Evolutionary conservation across 1,140 invertebrate genomes (phyloP).

Genomic region (Penaeus vannamei): DNA sequence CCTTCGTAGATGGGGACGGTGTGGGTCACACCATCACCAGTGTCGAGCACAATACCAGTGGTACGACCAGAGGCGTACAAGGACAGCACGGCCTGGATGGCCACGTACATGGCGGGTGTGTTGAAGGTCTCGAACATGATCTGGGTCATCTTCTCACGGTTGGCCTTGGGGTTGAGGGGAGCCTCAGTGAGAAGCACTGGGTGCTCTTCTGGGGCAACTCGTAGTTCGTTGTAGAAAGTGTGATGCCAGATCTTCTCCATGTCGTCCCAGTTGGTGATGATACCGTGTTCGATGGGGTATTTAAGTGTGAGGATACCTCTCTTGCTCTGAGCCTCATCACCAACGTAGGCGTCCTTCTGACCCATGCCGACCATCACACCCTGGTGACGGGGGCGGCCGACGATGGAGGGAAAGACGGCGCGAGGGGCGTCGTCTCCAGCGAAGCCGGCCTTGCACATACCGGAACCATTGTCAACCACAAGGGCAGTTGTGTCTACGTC

Average conservation of each 20-base stretch:
- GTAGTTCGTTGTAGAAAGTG: constrained; percentile 94
- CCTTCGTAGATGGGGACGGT: no score
- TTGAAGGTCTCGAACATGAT: constrained; percentile 77
- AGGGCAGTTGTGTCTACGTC: no score
- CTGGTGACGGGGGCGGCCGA: constrained; percentile 77
- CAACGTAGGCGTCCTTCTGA: constrained; percentile 90
- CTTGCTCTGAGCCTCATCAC: constrained; percentile 94
- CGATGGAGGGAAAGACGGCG: constrained; percentile 79
- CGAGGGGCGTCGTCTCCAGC: constrained; percentile 79
- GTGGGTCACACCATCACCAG: no score
- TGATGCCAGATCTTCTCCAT: constrained; percentile 99
- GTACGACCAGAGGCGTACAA: no score
- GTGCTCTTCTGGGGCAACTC: constrained; percentile 82
- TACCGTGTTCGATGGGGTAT: constrained; percentile 95
- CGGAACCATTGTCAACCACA: constrained; percentile 76
- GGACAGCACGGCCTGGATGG: no score
- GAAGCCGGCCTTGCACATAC: constrained; percentile 80
- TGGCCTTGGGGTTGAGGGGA: constrained; percentile 92
- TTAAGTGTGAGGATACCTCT: constrained; percentile 92
- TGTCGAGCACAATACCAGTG: no score
- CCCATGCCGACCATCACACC: constrained; percentile 95
- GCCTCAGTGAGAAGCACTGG: constrained; percentile 85
- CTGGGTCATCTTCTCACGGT: constrained; percentile 82
- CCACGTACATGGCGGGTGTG: no score
- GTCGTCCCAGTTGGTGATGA: constrained; percentile 97